Evolutionary conservation across 2,113 vertebrate genomes (phyloP), one percentile per base, ranked within the genome.

Genomic region (Arvicanthis niloticus): DNA sequence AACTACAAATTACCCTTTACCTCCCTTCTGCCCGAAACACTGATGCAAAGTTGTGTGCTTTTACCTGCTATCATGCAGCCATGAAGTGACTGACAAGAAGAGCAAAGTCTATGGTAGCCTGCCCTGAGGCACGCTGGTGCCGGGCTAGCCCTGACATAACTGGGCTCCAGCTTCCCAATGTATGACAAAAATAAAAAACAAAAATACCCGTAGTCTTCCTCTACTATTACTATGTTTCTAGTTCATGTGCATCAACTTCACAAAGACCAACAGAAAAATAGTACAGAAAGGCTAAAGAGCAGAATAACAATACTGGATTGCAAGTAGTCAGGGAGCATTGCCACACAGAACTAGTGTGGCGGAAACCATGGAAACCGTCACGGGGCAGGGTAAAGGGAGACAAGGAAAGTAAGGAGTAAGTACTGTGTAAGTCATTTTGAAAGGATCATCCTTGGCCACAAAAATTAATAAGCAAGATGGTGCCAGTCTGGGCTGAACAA

Each of bases 221-320:
- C 31, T 16, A 65, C 51, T 89, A 48, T 91, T n/a, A 65, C 53
- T 72, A 3, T 76, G 65, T 76, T 95, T 95, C 72, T 92, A 26
- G 56, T 37, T 95, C 86, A 42, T 1, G 9, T 65, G n/a, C 77
- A 65, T 56, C 17, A 26, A 81, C 17, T 75, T 93, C 42, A 67
- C 31, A 48, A 53, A 91, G 34, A 40, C 45, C 3, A 21, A 17
- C 67, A 56, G 48, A 15, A 72, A 73, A 40, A 29, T 9, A 89
- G n/a, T 16, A 62, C 58, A 34, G 26, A 68, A 26, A 62, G 48
- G 53, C 45, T 16, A 40, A 22, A 73, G 60, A 45, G 26, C 42
- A 72, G n/a, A 13, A 53, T n/a, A 58, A n/a, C 31, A 31, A 72
- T 67, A 34, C 24, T 31, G 29, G 60, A 37, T n/a, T 24, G 26